Conservation (phyloP, 2,113 vertebrate species). For the Dipodomys merriami region DNA sequence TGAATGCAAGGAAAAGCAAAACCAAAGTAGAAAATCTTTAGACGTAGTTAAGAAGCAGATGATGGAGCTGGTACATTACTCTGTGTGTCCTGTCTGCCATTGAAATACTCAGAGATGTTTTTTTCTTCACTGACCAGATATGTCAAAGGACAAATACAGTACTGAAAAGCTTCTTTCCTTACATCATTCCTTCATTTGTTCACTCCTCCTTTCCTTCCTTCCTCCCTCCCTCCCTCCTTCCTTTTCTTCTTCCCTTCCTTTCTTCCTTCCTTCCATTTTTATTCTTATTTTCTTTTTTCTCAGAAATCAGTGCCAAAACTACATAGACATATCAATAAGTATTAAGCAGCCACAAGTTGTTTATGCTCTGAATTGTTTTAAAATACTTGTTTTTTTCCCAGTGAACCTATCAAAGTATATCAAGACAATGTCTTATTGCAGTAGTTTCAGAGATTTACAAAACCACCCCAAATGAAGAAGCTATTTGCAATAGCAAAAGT, state of each 20-base stretch:
- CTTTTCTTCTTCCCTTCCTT: neutral
- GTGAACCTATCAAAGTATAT: too few relatives aligned
- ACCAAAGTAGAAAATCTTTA: neutral
- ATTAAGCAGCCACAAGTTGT: neutral
- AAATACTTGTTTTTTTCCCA: neutral
- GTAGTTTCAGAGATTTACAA: neutral
- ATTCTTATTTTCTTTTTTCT: neutral
- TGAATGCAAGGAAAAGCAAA: neutral
- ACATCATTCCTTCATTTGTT: too few relatives aligned
- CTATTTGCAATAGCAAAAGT: neutral
- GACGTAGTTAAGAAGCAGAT: neutral
- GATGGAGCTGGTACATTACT: neutral
- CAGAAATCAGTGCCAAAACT: neutral
- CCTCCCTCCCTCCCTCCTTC: too few relatives aligned
- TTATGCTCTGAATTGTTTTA: neutral
- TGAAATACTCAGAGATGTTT: neutral
- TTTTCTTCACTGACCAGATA: neutral
- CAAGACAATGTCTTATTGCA: neutral
- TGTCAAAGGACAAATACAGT: neutral
- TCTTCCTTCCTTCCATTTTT: neutral
- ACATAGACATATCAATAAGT: neutral
- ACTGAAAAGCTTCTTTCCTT: neutral
- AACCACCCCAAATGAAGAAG: neutral
- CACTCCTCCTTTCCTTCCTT: too few relatives aligned
- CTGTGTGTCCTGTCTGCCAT: neutral